phyloP scores from a whole-genome alignment of 2,113 vertebrate species.

The Cinclus mexicanus region DNA sequence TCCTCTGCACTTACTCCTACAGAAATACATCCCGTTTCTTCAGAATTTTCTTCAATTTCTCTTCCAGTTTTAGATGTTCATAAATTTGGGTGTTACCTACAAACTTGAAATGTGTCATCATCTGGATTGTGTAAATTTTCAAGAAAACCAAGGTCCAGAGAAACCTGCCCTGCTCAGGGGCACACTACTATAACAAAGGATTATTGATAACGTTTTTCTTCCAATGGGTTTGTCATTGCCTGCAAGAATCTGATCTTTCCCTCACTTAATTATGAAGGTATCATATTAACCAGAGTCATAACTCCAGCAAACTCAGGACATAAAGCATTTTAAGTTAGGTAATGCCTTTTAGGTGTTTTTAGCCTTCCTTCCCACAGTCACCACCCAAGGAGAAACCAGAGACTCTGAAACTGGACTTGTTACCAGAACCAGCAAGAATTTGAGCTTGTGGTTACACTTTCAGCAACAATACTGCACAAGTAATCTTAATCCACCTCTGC shows the following conservation, averaged over 20 bases:
- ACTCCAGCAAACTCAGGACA: neutral
- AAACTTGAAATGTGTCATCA: neutral
- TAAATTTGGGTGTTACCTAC: neutral
- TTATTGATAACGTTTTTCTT: accelerated
- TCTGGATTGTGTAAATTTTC: neutral
- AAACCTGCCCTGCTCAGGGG: neutral
- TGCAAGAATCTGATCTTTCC: neutral
- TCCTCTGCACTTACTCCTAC: neutral
- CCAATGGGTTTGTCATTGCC: neutral
- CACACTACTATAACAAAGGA: neutral
- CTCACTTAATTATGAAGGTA: neutral
- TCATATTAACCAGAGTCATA: neutral
- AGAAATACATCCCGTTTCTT: neutral
- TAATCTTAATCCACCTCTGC: neutral
- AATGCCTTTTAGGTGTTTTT: neutral
- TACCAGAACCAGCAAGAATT: neutral
- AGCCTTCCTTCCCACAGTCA: neutral
- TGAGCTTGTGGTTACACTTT: neutral
- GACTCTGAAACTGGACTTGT: neutral
- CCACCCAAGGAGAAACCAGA: neutral
- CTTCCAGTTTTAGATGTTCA: neutral
- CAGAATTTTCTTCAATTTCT: neutral
- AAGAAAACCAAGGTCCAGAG: neutral
- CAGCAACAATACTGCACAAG: neutral
- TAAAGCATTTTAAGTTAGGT: neutral